These are phyloP conservation scores for Drosophila emarginata DNA, from an alignment of 2,888 invertebrate species.

Conservation along the genomic window DNA sequence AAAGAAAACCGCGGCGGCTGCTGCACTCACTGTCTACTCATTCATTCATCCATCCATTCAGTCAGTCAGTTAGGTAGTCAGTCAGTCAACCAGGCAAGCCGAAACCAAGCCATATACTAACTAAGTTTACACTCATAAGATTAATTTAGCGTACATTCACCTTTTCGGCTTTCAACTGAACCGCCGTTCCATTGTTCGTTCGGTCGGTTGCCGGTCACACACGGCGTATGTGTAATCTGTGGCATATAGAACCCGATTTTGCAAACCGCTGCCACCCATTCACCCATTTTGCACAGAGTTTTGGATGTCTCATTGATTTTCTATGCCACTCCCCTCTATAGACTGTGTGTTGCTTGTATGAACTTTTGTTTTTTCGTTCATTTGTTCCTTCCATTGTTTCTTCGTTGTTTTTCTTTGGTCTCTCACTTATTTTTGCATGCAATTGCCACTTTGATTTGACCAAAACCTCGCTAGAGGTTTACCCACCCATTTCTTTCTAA, in stretches of 20 bases:
- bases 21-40: background rate
- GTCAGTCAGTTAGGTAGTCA: background rate
- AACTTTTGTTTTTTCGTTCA: background rate
- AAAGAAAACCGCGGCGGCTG: conserved; percentile 1
- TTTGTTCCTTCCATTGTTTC: background rate
- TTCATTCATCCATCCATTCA: background rate
- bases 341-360: background rate
- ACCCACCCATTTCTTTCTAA: conserved; percentile 23
- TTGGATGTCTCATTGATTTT: conserved; percentile 46
- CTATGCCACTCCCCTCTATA: conserved; percentile 22
- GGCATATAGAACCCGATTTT: conserved; percentile 32
- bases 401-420: no score
- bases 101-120: conserved; percentile 10
- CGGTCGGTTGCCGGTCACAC: conserved; percentile 14
- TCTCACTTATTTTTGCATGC: conserved; percentile 33
- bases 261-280: conserved; percentile 38
- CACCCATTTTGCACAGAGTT: conserved; percentile 8
- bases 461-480: conserved; percentile 4
- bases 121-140: conserved; percentile 20
- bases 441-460: conserved; percentile 41
- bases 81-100: background rate
- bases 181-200: conserved; percentile 22
- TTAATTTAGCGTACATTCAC: conserved; percentile 69
- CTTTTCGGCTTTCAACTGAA: conserved; percentile 40
- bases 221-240: conserved; percentile 48